Conservation (phyloP, 2,113 vertebrate genomes). For the Pipra filicauda region DNA sequence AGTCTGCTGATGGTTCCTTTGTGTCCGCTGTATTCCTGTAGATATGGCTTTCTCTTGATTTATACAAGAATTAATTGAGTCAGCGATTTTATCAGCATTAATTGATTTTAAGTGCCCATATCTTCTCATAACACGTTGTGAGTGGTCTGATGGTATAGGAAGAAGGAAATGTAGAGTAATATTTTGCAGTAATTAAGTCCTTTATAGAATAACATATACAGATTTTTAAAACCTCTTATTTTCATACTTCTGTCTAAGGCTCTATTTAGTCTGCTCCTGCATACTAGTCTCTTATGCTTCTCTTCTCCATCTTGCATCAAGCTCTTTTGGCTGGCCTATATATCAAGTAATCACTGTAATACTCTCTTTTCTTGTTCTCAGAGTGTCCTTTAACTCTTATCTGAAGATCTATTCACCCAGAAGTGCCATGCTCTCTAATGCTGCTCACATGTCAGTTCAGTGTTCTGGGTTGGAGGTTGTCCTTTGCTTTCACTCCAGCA, state of each 20-base stretch:
- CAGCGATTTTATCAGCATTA: not conserved
- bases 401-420: not conserved
- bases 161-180: not conserved
- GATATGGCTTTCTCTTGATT: not conserved
- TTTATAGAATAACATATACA: not conserved
- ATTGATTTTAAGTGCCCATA: not conserved
- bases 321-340: not conserved
- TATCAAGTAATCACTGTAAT: not conserved
- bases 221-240: not conserved
- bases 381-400: not conserved
- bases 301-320: not conserved
- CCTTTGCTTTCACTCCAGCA: not conserved
- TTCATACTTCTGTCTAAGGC: not conserved
- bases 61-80: not conserved
- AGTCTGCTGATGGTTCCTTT: not conserved
- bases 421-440: not conserved
- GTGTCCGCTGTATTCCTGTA: not conserved
- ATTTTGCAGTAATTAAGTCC: not conserved
- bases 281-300: not conserved
- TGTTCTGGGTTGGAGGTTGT: not conserved
- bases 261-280: not conserved
- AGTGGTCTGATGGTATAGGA: not conserved
- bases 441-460: not conserved
- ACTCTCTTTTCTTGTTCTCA: not conserved
- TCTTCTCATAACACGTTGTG: not conserved